Conservation (phyloP, 1,140 invertebrate species). For the Achatina immaculata region DNA sequence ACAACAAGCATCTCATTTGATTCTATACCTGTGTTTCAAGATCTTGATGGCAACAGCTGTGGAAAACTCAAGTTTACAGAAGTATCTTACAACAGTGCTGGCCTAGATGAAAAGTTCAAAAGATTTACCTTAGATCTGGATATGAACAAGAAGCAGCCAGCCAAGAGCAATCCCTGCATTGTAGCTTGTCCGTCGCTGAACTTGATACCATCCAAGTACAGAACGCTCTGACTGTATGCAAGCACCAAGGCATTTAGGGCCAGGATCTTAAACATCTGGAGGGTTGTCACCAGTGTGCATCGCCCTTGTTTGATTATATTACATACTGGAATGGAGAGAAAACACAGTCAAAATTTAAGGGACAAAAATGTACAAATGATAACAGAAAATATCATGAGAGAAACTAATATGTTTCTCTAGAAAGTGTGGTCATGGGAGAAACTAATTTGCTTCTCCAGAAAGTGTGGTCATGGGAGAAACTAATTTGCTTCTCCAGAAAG, state of each 20-base stretch:
- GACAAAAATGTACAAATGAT: neutral
- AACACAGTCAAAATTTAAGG: neutral
- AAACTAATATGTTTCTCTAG: too few relatives aligned
- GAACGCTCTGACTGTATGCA: slow-evolving; percentile 98
- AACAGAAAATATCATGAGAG: neutral
- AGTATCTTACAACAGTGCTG: too few relatives aligned
- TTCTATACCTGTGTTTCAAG: too few relatives aligned
- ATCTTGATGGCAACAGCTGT: too few relatives aligned
- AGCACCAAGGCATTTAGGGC: slow-evolving; percentile 98
- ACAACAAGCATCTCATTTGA: too few relatives aligned
- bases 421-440: too few relatives aligned
- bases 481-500: too few relatives aligned
- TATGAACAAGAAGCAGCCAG: slow-evolving; percentile 97
- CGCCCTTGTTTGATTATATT: slow-evolving; percentile 99
- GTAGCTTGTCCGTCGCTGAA: slow-evolving; percentile 98
- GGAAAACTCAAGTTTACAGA: too few relatives aligned
- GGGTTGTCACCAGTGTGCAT: slow-evolving; percentile 97
- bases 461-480: too few relatives aligned
- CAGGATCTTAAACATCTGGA: slow-evolving; percentile 99
- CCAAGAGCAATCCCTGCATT: slow-evolving; percentile 89
- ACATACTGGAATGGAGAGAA: slow-evolving; percentile 81
- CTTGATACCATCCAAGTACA: slow-evolving; percentile 98
- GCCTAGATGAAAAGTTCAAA: too few relatives aligned
- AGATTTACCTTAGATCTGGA: slow-evolving; percentile 91
- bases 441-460: too few relatives aligned